Conservation (phyloP, 23 tunicate genomes). For the Halocynthia aurantium region DNA sequence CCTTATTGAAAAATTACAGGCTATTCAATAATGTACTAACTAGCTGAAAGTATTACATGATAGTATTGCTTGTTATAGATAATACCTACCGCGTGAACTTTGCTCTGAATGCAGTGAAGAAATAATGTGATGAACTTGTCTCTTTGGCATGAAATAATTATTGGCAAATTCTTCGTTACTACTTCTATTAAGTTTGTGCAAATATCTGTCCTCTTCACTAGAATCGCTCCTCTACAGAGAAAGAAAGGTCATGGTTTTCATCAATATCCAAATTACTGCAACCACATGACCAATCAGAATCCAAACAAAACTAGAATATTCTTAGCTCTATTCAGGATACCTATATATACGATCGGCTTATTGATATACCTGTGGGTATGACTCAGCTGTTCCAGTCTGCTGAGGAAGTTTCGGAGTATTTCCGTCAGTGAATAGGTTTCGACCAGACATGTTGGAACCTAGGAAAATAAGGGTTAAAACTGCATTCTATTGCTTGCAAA, state of each 20-base stretch:
- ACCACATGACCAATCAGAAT: neutral
- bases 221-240: conserved; percentile 30
- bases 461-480: neutral
- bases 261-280: too few relatives aligned
- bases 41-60: neutral
- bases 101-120: conserved; percentile 74
- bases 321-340: neutral
- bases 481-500: neutral
- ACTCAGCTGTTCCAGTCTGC: conserved; percentile 38
- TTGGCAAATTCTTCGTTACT: conserved; percentile 48
- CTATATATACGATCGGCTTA: too few relatives aligned
- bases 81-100: neutral
- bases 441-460: neutral
- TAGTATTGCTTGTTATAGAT: neutral
- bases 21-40: too few relatives aligned
- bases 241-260: neutral
- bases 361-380: conserved; percentile 39
- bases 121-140: conserved; percentile 84
- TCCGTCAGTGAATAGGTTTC: neutral
- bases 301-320: neutral
- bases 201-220: conserved; percentile 73
- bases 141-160: conserved; percentile 83
- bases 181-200: conserved; percentile 37
- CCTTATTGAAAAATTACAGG: neutral
- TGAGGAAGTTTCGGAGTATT: conserved; percentile 26